Percentiles rank a stretch among this genome's conserved stretches.
Conservation (phyloP, 2,888 invertebrate genomes). For the Hemistola chrysoprasaria region DNA sequence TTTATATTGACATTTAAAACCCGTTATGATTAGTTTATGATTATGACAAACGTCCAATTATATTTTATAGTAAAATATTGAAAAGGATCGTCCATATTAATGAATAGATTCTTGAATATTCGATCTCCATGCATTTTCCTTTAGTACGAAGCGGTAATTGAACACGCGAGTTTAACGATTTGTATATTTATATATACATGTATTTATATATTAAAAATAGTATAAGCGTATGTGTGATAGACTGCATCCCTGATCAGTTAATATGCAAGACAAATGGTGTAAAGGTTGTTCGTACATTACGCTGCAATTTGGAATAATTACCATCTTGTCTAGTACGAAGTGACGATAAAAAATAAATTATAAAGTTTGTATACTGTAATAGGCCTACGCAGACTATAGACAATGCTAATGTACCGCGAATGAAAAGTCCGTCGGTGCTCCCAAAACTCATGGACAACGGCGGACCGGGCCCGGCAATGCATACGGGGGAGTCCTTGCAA, state of each 20-base stretch:
- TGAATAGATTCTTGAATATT: slow-evolving; percentile 9
- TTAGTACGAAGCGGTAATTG: slow-evolving; percentile 17
- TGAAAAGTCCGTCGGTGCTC: too few species aligned
- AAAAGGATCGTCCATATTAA: slow-evolving; percentile 10
- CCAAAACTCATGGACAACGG: too few species aligned
- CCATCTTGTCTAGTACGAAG: too few species aligned
- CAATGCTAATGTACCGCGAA: too few species aligned
- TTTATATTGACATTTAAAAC: slow-evolving; percentile 3
- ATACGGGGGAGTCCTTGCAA: too few species aligned
- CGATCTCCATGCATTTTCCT: slow-evolving; percentile 47
- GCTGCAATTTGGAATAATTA: slow-evolving; percentile 4
- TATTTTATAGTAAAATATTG: slow-evolving; percentile 22
- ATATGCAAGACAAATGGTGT: slow-evolving; percentile 4
- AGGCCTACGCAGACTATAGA: too few species aligned
- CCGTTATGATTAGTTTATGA: not conserved
- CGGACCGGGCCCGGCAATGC: too few species aligned
- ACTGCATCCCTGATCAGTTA: slow-evolving; percentile 36
- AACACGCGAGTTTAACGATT: slow-evolving; percentile 40
- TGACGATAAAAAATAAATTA: too few species aligned
- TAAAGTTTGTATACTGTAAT: too few species aligned
- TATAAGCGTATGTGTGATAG: slow-evolving; percentile 67
- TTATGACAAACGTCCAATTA: slow-evolving; percentile 23
- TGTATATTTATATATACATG: slow-evolving; percentile 43
- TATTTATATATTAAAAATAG: slow-evolving; percentile 44
- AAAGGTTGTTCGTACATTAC: slow-evolving; percentile 1